phyloP scores from a whole-genome alignment of 35 echinoderm and acorn worm genomes.

The Amphiura filiformis region DNA sequence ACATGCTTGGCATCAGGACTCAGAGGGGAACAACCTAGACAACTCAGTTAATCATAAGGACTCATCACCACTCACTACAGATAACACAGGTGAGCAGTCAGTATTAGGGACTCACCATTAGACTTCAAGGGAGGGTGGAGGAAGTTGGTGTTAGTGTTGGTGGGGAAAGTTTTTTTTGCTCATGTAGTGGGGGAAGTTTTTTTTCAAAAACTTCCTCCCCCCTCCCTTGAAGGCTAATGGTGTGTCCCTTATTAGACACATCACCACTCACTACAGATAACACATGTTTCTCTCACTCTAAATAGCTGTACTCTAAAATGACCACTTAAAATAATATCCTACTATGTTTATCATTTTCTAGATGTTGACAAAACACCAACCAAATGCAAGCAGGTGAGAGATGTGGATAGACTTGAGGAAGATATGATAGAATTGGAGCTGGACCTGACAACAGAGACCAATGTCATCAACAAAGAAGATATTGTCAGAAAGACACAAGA shows the following conservation, averaged over 20 bases:
- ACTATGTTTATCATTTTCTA: no score
- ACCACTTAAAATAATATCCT: no score
- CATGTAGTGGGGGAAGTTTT: no score
- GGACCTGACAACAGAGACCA: constrained; percentile 8
- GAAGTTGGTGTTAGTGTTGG: no score
- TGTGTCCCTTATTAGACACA: not conserved
- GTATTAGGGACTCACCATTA: not conserved
- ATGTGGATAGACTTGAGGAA: constrained; percentile 22
- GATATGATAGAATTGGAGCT: constrained; percentile 58
- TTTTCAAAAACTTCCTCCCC: no score
- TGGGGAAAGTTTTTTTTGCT: no score
- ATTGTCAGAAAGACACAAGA: constrained; percentile 11
- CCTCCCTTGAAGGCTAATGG: no score
- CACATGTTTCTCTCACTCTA: not conserved
- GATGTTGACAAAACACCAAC: not conserved
- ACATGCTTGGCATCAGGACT: not conserved
- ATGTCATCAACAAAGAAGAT: constrained; percentile 18
- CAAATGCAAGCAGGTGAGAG: not conserved
- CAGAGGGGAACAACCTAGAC: not conserved
- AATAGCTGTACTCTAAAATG: not conserved
- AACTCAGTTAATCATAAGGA: not conserved
- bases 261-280: not conserved
- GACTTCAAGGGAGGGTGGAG: no score
- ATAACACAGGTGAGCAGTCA: not conserved
- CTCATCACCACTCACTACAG: not conserved